Conservation (phyloP, 1,140 invertebrate genomes). For the Linepithema humile region DNA sequence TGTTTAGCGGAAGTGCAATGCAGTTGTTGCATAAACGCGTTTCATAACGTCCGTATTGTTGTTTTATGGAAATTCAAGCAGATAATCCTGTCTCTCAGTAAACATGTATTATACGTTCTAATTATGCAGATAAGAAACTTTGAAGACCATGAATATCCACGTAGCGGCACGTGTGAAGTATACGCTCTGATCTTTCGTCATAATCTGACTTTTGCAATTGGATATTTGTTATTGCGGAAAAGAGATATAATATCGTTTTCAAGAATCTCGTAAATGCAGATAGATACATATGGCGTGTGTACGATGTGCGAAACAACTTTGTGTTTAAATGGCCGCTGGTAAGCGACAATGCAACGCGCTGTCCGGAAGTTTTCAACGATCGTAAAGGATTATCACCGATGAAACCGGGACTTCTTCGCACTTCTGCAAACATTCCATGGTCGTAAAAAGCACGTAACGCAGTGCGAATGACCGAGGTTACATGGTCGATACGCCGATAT, state of each 20-base stretch:
- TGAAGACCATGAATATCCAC: not conserved
- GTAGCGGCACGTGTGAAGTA: not conserved
- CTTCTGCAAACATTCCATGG: not conserved
- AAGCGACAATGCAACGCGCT: not conserved
- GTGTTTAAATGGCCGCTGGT: slow-evolving; percentile 11
- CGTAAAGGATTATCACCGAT: slow-evolving; percentile 17
- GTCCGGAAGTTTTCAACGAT: slow-evolving; percentile 19
- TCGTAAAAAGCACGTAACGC: slow-evolving; percentile 21
- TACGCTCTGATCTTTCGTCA: not conserved
- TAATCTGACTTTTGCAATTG: not conserved
- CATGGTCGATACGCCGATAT: not conserved
- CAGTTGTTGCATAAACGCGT: not conserved
- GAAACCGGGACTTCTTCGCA: not conserved
- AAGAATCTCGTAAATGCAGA: not conserved
- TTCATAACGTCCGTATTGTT: not conserved
- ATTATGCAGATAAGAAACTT: slow-evolving; percentile 38
- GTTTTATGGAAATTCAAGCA: slow-evolving; percentile 1
- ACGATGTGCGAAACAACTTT: not conserved
- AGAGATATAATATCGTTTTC: not conserved
- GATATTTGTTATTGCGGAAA: not conserved
- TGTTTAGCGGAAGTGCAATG: not conserved
- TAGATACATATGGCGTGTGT: not conserved
- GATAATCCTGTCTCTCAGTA: slow-evolving; percentile 14
- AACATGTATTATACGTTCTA: not conserved
- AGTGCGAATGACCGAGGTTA: not conserved